Percentiles rank a stretch among this genome's conserved stretches.
Conservation (phyloP, 2,888 invertebrate genomes). For the Leucania comma region DNA sequence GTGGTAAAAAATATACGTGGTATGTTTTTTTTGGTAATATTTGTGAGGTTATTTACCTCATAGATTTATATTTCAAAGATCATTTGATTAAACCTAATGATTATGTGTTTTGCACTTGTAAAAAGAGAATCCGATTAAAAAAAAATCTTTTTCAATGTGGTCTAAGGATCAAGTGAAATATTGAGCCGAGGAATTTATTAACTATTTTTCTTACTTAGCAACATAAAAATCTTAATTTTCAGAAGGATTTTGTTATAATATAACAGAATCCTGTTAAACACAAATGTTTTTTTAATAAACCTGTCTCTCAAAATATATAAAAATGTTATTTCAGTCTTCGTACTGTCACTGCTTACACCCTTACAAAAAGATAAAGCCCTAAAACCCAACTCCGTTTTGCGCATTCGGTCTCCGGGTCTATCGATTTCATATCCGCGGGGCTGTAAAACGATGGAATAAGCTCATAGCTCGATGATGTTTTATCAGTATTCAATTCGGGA, state of each 20-base stretch:
- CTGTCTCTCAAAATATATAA: too few species aligned
- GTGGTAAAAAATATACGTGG: background rate
- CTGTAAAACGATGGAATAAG: conserved; percentile 42
- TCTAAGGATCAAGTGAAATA: background rate
- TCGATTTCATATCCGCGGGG: conserved; percentile 42
- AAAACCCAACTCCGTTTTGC: conserved; percentile 3
- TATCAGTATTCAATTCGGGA: conserved; percentile 56
- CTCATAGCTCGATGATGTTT: conserved; percentile 42
- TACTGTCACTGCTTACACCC: too few species aligned
- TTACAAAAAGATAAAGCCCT: background rate
- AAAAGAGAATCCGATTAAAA: background rate
- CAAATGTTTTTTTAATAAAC: too few species aligned
- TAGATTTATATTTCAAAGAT: background rate
- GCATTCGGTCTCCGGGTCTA: conserved; percentile 19
- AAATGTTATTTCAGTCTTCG: too few species aligned
- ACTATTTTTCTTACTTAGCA: too few species aligned
- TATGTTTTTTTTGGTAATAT: conserved; percentile 2
- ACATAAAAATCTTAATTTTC: too few species aligned
- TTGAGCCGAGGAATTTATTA: too few species aligned
- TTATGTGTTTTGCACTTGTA: background rate
- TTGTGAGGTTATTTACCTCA: conserved; percentile 1
- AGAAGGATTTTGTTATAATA: too few species aligned
- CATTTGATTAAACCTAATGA: background rate
- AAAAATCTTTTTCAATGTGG: background rate
- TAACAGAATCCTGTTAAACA: too few species aligned